Conservation (phyloP, 2,113 vertebrate species). For the Paraplagusia blochii region DNA sequence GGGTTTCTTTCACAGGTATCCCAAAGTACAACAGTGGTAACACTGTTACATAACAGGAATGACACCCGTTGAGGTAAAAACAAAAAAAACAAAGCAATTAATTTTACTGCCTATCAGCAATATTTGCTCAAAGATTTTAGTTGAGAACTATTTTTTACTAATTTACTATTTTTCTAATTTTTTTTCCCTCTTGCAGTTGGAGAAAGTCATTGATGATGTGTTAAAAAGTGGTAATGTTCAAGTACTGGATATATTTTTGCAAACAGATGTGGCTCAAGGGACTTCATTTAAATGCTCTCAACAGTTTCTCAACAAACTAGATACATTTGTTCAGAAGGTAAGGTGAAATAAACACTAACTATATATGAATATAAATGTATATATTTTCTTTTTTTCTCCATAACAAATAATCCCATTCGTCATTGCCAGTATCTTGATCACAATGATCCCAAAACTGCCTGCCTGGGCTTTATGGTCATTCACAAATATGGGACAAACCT, state of each 20-base stretch:
- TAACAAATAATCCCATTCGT: background rate
- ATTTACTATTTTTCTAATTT: background rate
- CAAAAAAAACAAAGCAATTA: too few species aligned
- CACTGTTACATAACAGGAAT: too few species aligned
- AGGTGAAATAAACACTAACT: slow-evolving; percentile 13
- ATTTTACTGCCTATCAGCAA: too few species aligned
- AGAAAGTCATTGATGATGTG: slow-evolving; percentile 82
- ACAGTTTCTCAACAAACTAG: slow-evolving; percentile 84
- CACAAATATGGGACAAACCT: slow-evolving; percentile 79
- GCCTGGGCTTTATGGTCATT: slow-evolving; percentile 75
- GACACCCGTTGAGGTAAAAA: too few species aligned
- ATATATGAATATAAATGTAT: too few species aligned
- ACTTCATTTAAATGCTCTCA: slow-evolving; percentile 81
- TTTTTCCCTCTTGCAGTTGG: slow-evolving; percentile 76
- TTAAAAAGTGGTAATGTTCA: slow-evolving; percentile 77
- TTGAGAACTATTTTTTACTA: too few species aligned
- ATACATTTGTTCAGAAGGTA: slow-evolving; percentile 85
- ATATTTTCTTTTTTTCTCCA: background rate
- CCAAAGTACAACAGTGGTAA: too few species aligned
- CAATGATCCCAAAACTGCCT: slow-evolving; percentile 72
- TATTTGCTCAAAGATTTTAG: too few species aligned
- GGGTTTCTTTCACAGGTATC: too few species aligned
- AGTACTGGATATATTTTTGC: slow-evolving; percentile 76
- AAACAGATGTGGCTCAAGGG: slow-evolving; percentile 65
- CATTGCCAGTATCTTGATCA: slow-evolving; percentile 79